Percentiles rank a stretch among this genome's conserved stretches.
These are phyloP conservation scores for Siderastrea radians DNA, from an alignment of 92 coral and sea anemone genomes.

Conservation along the genomic window DNA sequence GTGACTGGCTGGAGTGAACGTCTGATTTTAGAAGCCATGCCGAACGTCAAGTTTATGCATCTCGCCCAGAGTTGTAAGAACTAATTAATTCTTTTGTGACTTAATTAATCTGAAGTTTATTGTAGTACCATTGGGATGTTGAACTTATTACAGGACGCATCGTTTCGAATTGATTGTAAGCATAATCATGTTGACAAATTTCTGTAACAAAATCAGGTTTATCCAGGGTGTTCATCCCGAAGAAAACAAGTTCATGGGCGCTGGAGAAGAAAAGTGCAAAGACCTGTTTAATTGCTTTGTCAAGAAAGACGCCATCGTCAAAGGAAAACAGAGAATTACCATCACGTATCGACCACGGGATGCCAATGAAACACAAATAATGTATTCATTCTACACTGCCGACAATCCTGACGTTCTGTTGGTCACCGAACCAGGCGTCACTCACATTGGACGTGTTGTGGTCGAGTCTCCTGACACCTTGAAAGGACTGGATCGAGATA, in stretches of 20 bases:
- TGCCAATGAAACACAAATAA: conserved; percentile 66
- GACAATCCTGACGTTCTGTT: conserved; percentile 35
- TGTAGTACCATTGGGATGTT: no score
- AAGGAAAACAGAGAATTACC: not conserved
- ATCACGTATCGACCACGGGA: conserved; percentile 46
- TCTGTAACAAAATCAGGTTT: not conserved
- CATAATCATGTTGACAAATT: not conserved
- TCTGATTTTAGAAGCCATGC: no score
- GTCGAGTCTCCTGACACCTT: conserved; percentile 56
- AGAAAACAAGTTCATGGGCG: not conserved
- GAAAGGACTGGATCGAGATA: conserved; percentile 49
- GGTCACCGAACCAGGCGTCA: conserved; percentile 76
- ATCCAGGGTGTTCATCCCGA: not conserved
- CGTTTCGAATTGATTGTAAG: no score
- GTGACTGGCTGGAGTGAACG: no score
- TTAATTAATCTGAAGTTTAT: no score
- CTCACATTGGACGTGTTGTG: conserved; percentile 56
- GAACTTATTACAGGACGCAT: no score
- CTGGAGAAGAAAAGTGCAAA: conserved; percentile 10
- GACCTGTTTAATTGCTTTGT: conserved; percentile 17
- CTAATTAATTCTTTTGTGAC: no score
- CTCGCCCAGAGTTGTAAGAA: no score
- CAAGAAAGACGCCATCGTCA: not conserved
- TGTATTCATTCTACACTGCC: conserved; percentile 68
- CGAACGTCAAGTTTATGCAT: no score